Percentiles rank a stretch among this genome's conserved stretches.
These are phyloP conservation scores for Larimichthys polyactis DNA, from an alignment of 2,113 vertebrate genomes.

Conservation along the genomic window DNA sequence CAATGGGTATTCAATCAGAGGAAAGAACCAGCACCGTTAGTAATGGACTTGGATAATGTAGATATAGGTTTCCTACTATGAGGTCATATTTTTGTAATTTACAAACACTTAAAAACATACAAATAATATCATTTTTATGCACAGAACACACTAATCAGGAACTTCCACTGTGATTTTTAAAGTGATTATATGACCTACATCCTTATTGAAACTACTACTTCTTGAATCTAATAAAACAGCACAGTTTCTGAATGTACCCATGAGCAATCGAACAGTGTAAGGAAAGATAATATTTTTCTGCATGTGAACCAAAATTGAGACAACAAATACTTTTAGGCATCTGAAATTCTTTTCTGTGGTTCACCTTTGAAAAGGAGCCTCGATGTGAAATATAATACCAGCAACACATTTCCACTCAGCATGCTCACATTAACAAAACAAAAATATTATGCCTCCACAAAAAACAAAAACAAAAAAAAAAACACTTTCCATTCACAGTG, in stretches of 20 bases:
- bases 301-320: not conserved
- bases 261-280: not conserved
- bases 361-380: not conserved
- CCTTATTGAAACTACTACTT: not conserved
- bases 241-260: not conserved
- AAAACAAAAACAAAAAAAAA: too few species aligned
- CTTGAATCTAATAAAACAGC: not conserved
- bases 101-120: not conserved
- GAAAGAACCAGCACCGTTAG: conserved; percentile 70
- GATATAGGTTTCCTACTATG: conserved; percentile 24
- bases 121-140: not conserved
- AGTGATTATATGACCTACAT: not conserved
- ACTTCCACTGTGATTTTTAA: conserved; percentile 24
- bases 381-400: not conserved
- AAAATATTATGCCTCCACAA: not conserved
- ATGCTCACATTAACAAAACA: not conserved
- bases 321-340: not conserved
- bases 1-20: conserved; percentile 81
- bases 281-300: not conserved
- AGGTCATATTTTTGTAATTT: conserved; percentile 14
- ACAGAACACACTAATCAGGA: conserved; percentile 6
- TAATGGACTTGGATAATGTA: conserved; percentile 44
- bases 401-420: not conserved
- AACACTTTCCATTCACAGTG: not conserved
- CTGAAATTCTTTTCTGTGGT: conserved; percentile 4